Conservation (phyloP, 2,888 invertebrate species). For the Rhagophthalmus giganteus region DNA sequence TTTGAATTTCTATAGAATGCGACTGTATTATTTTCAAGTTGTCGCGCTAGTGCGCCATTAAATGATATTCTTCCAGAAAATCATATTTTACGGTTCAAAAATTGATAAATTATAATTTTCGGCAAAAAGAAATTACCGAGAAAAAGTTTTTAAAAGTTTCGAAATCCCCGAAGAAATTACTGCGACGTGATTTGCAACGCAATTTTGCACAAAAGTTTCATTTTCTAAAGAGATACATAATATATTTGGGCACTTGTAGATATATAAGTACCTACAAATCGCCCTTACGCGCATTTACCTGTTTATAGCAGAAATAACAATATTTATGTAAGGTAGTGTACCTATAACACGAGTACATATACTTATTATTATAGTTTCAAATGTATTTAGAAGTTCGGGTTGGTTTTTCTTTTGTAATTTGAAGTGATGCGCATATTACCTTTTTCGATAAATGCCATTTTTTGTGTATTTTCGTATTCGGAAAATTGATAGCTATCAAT, state of each 20-base stretch:
- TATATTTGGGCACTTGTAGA: too few relatives aligned
- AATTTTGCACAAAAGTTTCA: neutral
- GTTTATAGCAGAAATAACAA: neutral
- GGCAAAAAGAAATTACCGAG: neutral
- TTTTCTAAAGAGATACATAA: neutral
- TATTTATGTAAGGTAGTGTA: neutral
- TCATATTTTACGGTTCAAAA: too few relatives aligned
- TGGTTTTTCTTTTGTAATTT: neutral
- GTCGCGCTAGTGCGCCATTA: too few relatives aligned
- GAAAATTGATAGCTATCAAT: too few relatives aligned
- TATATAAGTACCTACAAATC: neutral
- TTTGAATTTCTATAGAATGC: neutral
- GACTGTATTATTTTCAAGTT: constrained; percentile 1
- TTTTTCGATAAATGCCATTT: too few relatives aligned
- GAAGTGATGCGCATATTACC: too few relatives aligned
- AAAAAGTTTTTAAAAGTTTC: neutral
- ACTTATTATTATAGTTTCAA: neutral
- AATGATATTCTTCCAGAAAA: too few relatives aligned
- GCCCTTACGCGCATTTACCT: too few relatives aligned
- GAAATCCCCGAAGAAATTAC: neutral
- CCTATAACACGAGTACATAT: neutral
- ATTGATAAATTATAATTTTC: neutral
- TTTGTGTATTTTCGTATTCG: too few relatives aligned
- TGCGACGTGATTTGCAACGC: neutral
- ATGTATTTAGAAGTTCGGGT: neutral